Base-by-base conservation (phyloP, 2,888 invertebrate species). In the Aproaerema taeniolella region DNA sequence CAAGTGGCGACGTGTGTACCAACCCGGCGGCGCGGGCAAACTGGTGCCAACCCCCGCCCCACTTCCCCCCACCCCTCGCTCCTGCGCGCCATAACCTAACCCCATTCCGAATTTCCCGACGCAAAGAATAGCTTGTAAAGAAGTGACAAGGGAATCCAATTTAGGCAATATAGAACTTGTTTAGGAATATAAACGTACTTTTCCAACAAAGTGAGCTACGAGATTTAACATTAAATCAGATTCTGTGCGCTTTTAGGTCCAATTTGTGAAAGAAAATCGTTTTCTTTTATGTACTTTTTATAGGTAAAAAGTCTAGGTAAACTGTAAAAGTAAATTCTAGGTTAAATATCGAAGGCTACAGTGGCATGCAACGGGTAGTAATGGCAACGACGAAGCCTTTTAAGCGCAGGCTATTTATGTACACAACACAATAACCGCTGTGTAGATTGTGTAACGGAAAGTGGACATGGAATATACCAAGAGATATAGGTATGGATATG, bases 11-110 rank as follows among this genome's bases (percentile, higher is more conserved):
- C 72, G 74, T 66, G 65, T 52, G 56, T 41, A 44, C 39, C 10
- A 53, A 45, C 51, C 61, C 53, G 57, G 47, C 45, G 67, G 43
- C 61, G 67, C 65, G 71, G 61, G 65, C 52, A 54, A 50, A 79
- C 79, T 79, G 73, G 55, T 67, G 55, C 58, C 47, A 50, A 49
- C 35, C 39, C 52, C 52, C 55, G 56, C 60, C 58, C 61, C 58
- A 16, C 42, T 32, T 31, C 31, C 32, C 31, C 14, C 31, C 30
- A 28, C 36, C 31, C 39, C 39, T 29, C 39, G 17, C 16, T 10
- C 12, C 11, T 36, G 39, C 70, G 73, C 73, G 62, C 51, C 60
- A 59, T 56, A 57, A 58, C 59, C 64, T 67, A 65, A 67, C 72
- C 54, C 59, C 57, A 52, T 58, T 58, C 53, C 41, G 45, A 55